phyloP scores from a whole-genome alignment of 2,797 vertebrate genomes.

The Numenius phaeopus region DNA sequence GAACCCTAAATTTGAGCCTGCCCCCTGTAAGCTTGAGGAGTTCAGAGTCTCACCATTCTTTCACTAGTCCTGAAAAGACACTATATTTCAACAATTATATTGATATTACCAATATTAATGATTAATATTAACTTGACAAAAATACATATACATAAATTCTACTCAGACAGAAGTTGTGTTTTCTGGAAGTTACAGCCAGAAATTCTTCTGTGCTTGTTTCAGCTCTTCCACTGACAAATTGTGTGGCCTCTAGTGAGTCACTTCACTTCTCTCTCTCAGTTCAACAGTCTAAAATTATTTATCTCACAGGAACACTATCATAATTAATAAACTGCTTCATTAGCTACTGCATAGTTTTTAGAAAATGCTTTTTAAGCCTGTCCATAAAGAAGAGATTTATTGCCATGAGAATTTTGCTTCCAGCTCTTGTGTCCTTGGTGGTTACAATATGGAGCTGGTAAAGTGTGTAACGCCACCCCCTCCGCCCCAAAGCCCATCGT shows the following conservation, averaged over 20 bases:
- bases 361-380: constrained; percentile 25
- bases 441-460: constrained; percentile 2
- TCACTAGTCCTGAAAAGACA: not conserved
- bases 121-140: not conserved
- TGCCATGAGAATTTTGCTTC: not conserved
- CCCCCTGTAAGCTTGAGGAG: not conserved
- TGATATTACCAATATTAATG: not conserved
- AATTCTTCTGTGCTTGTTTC: constrained; percentile 45
- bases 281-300: constrained; percentile 49
- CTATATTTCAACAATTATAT: not conserved
- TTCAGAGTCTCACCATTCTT: not conserved
- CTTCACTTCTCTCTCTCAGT: constrained; percentile 24
- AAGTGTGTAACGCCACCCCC: not conserved
- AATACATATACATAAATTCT: not conserved
- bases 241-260: constrained; percentile 27
- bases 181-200: constrained; percentile 11
- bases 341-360: constrained; percentile 21
- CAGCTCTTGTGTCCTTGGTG: not conserved
- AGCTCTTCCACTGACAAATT: constrained; percentile 53
- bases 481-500: not conserved
- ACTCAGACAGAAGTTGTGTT: not conserved
- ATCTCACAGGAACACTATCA: constrained; percentile 31
- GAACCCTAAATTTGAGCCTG: not conserved
- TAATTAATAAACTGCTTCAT: constrained; percentile 63
- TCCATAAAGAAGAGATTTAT: constrained; percentile 18